phyloP scores from a whole-genome alignment of 2,113 vertebrate genomes.

The Pseudonaja textilis region DNA sequence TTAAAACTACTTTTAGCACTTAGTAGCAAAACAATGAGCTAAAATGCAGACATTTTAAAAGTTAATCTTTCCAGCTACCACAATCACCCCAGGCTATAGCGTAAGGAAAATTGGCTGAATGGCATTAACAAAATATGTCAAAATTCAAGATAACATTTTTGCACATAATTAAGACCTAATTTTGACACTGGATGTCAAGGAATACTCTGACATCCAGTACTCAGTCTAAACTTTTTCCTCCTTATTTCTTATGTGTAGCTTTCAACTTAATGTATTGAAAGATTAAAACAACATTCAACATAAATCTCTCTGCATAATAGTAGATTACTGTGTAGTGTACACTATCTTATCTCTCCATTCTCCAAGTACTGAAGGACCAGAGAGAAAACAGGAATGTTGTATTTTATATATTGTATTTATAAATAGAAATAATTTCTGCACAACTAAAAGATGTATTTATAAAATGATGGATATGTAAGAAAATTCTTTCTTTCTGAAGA shows the following conservation, averaged over 20 bases:
- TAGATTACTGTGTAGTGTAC: not conserved
- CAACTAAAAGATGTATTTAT: not conserved
- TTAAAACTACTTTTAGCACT: not conserved
- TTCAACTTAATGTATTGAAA: not conserved
- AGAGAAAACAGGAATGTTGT: not conserved
- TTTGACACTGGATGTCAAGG: not conserved
- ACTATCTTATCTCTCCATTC: not conserved
- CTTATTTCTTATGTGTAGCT: not conserved
- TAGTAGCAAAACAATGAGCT: not conserved
- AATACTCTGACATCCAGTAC: not conserved
- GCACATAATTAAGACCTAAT: not conserved
- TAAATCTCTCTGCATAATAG: not conserved
- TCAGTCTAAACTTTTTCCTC: not conserved
- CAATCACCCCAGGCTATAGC: not conserved
- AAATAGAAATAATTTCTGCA: not conserved
- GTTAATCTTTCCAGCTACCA: not conserved
- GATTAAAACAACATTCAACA: not conserved
- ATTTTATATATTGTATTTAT: not conserved
- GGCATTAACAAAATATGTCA: not conserved
- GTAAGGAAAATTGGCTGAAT: not conserved
- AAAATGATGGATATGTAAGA: not conserved
- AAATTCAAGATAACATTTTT: not conserved
- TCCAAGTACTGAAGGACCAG: not conserved
- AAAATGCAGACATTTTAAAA: not conserved
- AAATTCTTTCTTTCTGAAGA: not conserved